These are phyloP conservation scores for Cynopterus sphinx DNA, from an alignment of 2,797 vertebrate species.

Conservation along the genomic window DNA sequence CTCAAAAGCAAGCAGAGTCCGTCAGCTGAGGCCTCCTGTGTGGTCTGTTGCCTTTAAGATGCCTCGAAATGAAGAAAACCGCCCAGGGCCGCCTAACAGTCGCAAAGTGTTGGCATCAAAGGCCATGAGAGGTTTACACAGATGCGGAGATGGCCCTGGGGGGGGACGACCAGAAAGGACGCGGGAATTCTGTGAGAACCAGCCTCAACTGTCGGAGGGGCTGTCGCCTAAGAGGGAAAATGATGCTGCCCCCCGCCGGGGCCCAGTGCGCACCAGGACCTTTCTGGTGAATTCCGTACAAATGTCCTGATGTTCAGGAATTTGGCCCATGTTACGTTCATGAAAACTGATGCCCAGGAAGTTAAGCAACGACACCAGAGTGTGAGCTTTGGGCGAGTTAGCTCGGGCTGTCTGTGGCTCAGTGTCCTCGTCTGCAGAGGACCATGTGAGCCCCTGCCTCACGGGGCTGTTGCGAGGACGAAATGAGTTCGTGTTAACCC, in stretches of 20 bases:
- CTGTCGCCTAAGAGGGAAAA: too few species aligned
- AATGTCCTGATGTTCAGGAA: too few species aligned
- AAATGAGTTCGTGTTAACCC: not conserved
- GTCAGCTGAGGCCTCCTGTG: not conserved
- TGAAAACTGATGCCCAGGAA: not conserved
- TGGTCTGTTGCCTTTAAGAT: not conserved
- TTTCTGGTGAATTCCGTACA: fast-evolving
- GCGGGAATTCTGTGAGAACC: not conserved
- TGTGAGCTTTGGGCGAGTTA: not conserved
- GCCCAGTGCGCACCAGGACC: too few species aligned
- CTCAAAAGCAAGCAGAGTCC: conserved; percentile 8
- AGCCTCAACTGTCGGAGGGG: not conserved
- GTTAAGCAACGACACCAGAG: fast-evolving
- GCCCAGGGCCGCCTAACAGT: fast-evolving
- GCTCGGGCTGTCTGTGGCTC: not conserved
- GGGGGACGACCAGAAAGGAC: fast-evolving
- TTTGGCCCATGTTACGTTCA: not conserved
- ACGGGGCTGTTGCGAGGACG: not conserved
- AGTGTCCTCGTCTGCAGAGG: not conserved
- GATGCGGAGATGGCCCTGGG: not conserved
- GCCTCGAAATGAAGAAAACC: not conserved
- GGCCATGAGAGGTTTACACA: not conserved
- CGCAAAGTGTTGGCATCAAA: not conserved
- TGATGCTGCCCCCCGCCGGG: not conserved
- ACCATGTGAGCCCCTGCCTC: fast-evolving